Conservation (phyloP, 2,888 invertebrate genomes). For the Cantharis rufa region DNA sequence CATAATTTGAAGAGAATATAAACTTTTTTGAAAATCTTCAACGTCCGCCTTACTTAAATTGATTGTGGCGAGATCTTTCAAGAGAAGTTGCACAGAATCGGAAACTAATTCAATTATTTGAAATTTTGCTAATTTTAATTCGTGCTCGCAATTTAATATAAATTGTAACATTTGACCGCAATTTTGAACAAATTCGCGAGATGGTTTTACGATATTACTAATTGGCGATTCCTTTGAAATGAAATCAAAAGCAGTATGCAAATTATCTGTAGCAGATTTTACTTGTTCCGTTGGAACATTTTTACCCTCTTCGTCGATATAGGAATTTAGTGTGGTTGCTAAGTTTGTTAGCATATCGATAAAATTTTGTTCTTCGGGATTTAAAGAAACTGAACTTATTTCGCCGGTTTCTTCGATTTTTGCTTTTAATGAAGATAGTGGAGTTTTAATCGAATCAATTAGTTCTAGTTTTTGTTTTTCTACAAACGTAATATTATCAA, state of each 20-base stretch:
- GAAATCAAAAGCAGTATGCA: slow-evolving; percentile 5
- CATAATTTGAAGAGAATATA: slow-evolving; percentile 48
- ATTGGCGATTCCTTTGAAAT: slow-evolving; percentile 7
- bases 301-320: background rate
- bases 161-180: background rate
- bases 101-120: slow-evolving; percentile 43
- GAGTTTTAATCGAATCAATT: slow-evolving; percentile 4
- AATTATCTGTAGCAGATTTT: slow-evolving; percentile 13
- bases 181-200: background rate
- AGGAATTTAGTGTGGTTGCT: background rate
- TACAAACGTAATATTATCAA: background rate
- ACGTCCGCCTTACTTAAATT: slow-evolving; percentile 44
- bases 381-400: background rate
- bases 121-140: slow-evolving; percentile 37
- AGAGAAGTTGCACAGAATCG: slow-evolving; percentile 44
- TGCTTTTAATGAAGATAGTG: background rate
- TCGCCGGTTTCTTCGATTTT: background rate
- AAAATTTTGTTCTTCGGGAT: slow-evolving; percentile 15
- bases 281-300: background rate
- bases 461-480: slow-evolving; percentile 6
- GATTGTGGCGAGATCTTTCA: slow-evolving; percentile 46
- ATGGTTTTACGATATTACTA: background rate
- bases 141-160: slow-evolving; percentile 34
- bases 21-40: slow-evolving; percentile 45
- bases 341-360: background rate